phyloP scores from a whole-genome alignment of 1,140 invertebrate genomes.

The Semibalanus balanoides region DNA sequence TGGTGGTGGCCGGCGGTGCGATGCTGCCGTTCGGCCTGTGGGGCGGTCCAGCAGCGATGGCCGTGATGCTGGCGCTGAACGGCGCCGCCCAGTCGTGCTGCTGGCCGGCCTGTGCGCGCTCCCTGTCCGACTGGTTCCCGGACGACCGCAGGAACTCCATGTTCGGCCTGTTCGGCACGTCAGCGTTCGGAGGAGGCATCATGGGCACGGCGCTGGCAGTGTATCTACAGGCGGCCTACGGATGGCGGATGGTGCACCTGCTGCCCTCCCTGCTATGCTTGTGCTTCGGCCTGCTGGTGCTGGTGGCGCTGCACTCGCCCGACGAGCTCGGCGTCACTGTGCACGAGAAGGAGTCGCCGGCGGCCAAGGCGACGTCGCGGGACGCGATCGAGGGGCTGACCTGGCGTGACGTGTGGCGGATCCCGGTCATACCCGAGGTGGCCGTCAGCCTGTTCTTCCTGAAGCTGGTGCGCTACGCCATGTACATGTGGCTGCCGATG shows the following conservation, averaged over 20 bases:
- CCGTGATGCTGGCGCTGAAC: conserved; percentile 33
- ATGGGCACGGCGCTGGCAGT: conserved; percentile 36
- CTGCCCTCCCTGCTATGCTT: conserved; percentile 31
- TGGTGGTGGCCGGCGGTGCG: conserved; percentile 31
- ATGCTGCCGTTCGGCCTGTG: conserved; percentile 36
- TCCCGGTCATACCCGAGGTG: conserved; percentile 34
- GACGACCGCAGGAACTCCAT: conserved; percentile 32
- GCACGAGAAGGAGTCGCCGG: conserved; percentile 21
- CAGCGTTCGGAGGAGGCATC: conserved; percentile 38
- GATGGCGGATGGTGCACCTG: conserved; percentile 34
- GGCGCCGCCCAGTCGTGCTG: conserved; percentile 36
- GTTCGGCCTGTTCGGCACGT: conserved; percentile 38
- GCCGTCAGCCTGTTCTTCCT: conserved; percentile 36
- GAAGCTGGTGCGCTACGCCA: conserved; percentile 39
- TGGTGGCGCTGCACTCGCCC: conserved; percentile 28
- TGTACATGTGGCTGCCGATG: conserved; percentile 41
- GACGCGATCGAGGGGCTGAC: conserved; percentile 17
- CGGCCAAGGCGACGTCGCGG: conserved; percentile 17
- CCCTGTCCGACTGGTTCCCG: conserved; percentile 35
- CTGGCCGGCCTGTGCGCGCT: conserved; percentile 36
- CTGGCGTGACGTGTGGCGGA: conserved; percentile 22
- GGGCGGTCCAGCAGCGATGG: conserved; percentile 28
- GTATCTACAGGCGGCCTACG: conserved; percentile 31
- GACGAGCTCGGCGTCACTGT: conserved; percentile 29
- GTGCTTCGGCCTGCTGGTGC: conserved; percentile 28